A percentile compares a stretch with the other conserved stretches of the same genome.
These are phyloP conservation scores for Notarius quadriscutis DNA, from an alignment of 2,113 vertebrate genomes.

Conservation along the genomic window DNA sequence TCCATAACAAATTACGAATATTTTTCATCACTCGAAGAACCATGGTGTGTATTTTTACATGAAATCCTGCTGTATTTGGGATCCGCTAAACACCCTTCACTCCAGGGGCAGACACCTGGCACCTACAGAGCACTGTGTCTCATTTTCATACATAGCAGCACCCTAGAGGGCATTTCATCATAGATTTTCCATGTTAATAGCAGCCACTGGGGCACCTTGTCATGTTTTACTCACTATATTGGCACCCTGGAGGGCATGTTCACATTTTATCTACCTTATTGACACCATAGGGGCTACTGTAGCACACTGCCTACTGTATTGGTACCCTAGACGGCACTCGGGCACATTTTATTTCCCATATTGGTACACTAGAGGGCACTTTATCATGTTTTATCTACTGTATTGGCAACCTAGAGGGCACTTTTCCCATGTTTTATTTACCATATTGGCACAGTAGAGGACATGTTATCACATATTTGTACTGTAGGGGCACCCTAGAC, in stretches of 20 bases:
- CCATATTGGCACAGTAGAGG: no score
- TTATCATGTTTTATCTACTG: accelerated
- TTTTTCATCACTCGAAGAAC: not conserved
- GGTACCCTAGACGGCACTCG: not conserved
- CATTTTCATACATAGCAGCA: not conserved
- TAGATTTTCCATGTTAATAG: not conserved
- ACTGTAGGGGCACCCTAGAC: not conserved
- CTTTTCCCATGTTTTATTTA: not conserved
- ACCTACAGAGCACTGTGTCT: not conserved
- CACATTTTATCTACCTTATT: not conserved
- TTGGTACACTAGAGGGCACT: not conserved
- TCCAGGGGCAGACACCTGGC: not conserved
- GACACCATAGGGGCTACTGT: not conserved
- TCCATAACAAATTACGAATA: not conserved
- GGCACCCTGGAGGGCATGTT: not conserved
- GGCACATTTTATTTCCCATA: not conserved
- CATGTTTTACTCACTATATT: not conserved
- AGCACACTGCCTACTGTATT: not conserved
- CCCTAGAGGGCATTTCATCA: not conserved
- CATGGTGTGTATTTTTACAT: not conserved
- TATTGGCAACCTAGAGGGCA: not conserved
- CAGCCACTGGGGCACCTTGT: not conserved
- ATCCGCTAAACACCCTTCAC: no score
- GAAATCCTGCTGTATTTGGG: not conserved
- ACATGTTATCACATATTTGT: not conserved